Evolutionary conservation across 2,113 vertebrate genomes (phyloP), one percentile per base, ranked within the genome.

Genomic region (Vicugna pacos): DNA sequence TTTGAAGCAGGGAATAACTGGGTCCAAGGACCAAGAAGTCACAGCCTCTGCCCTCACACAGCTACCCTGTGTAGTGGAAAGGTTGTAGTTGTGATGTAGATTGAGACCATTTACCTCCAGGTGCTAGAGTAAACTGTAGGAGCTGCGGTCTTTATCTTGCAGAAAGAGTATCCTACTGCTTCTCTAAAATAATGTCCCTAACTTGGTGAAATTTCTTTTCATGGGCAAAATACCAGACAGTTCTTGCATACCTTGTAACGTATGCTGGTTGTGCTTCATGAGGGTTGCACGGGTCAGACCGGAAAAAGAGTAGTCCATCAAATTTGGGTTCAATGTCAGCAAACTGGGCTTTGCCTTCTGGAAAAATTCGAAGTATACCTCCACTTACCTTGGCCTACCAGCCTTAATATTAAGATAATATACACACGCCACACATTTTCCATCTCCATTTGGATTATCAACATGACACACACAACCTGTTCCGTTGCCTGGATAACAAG

Each of bases 141-240:
- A n/a, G n/a, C n/a, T n/a, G n/a, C n/a, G n/a, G n/a, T n/a, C n/a
- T n/a, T n/a, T n/a, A n/a, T n/a, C n/a, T n/a, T n/a, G n/a, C n/a
- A n/a, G n/a, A n/a, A n/a, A n/a, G n/a, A n/a, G n/a, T n/a, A n/a
- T n/a, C n/a, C n/a, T n/a, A n/a, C n/a, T n/a, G n/a, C n/a, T n/a
- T n/a, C n/a, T n/a, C n/a, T n/a, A n/a, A n/a, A n/a, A n/a, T n/a
- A n/a, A n/a, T n/a, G n/a, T n/a, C n/a, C n/a, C n/a, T n/a, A n/a
- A n/a, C n/a, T n/a, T n/a, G n/a, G n/a, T n/a, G n/a, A n/a, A n/a
- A n/a, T n/a, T n/a, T n/a, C n/a, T n/a, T n/a, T n/a, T n/a, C n/a
- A n/a, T n/a, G n/a, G n/a, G n/a, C n/a, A n/a, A 99, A 99, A 99
- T 99, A 99, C 99, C 99, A 99, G 95, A 99, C 99, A 17, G 99